These are phyloP conservation scores for Pteruthius melanotis DNA, from an alignment of 2,113 vertebrate genomes.

Conservation along the genomic window DNA sequence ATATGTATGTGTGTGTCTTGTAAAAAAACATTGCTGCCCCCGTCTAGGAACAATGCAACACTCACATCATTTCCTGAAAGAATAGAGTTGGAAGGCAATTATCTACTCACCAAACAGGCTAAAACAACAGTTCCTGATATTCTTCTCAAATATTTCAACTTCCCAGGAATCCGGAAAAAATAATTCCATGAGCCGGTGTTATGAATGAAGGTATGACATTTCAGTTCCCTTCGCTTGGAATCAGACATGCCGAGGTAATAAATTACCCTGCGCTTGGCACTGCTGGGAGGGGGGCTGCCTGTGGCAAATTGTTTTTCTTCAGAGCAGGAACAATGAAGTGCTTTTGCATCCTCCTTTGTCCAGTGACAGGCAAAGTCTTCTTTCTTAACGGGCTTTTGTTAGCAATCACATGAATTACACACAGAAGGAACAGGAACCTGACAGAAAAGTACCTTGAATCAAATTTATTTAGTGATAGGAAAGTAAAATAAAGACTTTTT, in stretches of 20 bases:
- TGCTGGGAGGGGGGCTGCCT: background rate
- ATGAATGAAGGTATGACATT: slow-evolving; percentile 78
- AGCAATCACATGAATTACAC: background rate
- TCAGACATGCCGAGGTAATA: slow-evolving; percentile 60
- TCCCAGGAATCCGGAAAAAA: slow-evolving; percentile 86
- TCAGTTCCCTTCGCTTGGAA: slow-evolving; percentile 56
- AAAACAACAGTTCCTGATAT: slow-evolving; percentile 83
- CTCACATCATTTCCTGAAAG: slow-evolving; percentile 81
- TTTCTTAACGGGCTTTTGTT: slow-evolving; percentile 24
- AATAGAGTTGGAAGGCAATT: slow-evolving; percentile 77
- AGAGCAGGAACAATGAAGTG: background rate
- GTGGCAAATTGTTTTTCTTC: slow-evolving; percentile 49
- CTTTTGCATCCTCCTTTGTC: background rate
- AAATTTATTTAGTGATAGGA: background rate
- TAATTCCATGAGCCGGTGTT: slow-evolving; percentile 75
- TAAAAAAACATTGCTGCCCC: slow-evolving; percentile 62
- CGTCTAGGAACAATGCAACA: slow-evolving; percentile 68
- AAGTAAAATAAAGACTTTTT: background rate
- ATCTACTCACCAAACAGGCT: slow-evolving; percentile 77
- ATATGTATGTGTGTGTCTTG: slow-evolving; percentile 39
- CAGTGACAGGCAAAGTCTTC: background rate
- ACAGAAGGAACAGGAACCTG: background rate
- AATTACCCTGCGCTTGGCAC: slow-evolving; percentile 13
- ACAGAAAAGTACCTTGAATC: background rate
- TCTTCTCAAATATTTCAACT: slow-evolving; percentile 82